A percentile compares a stretch with the other conserved stretches of the same genome.
Evolutionary conservation across 1,140 invertebrate species (phyloP).

Genomic region (Zeugodacus cucurbitae): DNA sequence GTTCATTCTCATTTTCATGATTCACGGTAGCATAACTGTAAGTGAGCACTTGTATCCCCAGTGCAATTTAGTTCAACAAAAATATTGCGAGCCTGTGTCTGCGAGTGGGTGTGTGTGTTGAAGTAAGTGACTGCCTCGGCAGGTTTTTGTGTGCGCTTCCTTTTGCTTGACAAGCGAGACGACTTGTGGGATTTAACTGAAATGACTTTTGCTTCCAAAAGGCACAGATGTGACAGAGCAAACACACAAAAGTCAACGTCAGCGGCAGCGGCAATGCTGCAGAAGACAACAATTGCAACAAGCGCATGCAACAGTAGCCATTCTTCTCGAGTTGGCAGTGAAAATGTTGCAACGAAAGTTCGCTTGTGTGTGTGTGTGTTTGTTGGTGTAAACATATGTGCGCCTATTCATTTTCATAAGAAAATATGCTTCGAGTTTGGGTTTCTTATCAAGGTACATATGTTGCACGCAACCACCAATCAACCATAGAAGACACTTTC

Average conservation of each 20-base stretch:
- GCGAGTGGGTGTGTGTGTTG: constrained; percentile 38
- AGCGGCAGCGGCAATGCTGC: neutral
- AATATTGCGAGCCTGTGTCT: neutral
- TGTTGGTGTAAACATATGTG: neutral
- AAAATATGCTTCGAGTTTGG: neutral
- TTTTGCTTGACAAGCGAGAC: constrained; percentile 35
- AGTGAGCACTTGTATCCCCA: constrained; percentile 12
- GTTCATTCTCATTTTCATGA: neutral
- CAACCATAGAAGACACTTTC: neutral
- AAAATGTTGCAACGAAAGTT: neutral
- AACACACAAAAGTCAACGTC: neutral
- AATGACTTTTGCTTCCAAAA: constrained; percentile 63
- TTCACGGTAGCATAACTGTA: neutral
- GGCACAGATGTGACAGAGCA: neutral
- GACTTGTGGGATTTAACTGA: constrained; percentile 64
- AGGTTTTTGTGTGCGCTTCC: constrained; percentile 56
- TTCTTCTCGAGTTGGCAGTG: neutral
- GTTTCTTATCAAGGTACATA: neutral
- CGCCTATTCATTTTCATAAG: neutral
- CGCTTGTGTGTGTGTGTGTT: neutral
- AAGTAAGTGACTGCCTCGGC: neutral
- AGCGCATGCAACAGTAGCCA: neutral
- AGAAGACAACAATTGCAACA: constrained; percentile 2
- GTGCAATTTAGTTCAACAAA: constrained; percentile 24
- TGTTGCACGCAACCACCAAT: neutral